Conservation (phyloP, 1,140 invertebrate species). For the Cydia amplana region DNA sequence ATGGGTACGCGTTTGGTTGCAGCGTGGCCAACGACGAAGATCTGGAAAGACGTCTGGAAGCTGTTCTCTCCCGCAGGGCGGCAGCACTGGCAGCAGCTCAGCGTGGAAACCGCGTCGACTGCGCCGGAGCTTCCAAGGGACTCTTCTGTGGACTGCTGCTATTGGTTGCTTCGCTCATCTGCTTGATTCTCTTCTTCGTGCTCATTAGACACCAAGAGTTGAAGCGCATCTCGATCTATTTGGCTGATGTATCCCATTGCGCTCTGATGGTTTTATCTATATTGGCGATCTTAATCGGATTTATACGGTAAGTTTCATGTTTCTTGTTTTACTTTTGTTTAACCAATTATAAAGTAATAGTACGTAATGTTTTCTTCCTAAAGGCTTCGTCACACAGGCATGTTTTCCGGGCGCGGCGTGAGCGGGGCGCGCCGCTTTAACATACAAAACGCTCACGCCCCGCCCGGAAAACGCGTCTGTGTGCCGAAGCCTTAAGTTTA, state of each 20-base stretch:
- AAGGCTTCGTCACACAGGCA: no score
- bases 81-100: slow-evolving; percentile 89
- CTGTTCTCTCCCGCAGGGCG: slow-evolving; percentile 90
- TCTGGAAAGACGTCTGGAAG: slow-evolving; percentile 90
- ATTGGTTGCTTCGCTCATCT: slow-evolving; percentile 94
- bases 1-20: slow-evolving; percentile 72
- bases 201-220: slow-evolving; percentile 90
- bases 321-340: slow-evolving; percentile 16
- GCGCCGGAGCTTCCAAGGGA: slow-evolving; percentile 94
- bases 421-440: no score
- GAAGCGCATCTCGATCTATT: slow-evolving; percentile 90
- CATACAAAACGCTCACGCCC: no score
- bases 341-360: background rate
- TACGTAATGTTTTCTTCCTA: no score
- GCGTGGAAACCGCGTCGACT: slow-evolving; percentile 91
- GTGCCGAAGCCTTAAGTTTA: no score
- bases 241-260: slow-evolving; percentile 94
- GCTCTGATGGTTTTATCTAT: slow-evolving; percentile 92
- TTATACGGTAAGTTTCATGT: slow-evolving; percentile 84
- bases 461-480: no score
- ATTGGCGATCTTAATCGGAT: slow-evolving; percentile 93
- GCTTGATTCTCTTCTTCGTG: slow-evolving; percentile 96
- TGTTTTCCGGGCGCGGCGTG: no score
- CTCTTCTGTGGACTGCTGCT: slow-evolving; percentile 95
- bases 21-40: slow-evolving; percentile 90